These are phyloP conservation scores for Amphiprion clarkii DNA, from an alignment of 2,797 vertebrate species.

Conservation along the genomic window DNA sequence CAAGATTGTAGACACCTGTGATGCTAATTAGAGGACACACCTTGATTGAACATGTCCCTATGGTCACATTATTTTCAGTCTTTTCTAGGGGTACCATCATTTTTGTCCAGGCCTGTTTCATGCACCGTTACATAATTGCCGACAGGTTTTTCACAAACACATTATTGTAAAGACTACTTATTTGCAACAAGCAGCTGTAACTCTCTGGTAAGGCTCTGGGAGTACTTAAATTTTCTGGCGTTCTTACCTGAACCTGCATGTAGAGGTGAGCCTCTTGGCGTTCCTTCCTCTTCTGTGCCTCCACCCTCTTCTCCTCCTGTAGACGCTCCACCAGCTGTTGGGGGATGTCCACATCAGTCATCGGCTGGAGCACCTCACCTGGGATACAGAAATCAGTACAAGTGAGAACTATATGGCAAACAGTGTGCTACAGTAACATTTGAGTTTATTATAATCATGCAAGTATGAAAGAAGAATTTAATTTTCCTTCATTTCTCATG, in stretches of 20 bases:
- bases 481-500: background rate
- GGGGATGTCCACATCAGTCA: slow-evolving; percentile 97
- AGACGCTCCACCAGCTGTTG: slow-evolving; percentile 97
- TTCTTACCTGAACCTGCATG: slow-evolving; percentile 91
- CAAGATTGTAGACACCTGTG: too few relatives aligned
- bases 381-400: background rate
- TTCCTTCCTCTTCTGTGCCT: slow-evolving; percentile 99
- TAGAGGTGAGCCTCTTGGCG: slow-evolving; percentile 98
- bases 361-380: slow-evolving; percentile 97
- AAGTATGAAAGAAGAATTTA: background rate
- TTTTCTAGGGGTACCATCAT: too few relatives aligned
- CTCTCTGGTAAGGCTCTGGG: background rate
- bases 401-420: background rate
- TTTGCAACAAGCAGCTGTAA: background rate
- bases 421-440: too few relatives aligned
- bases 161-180: background rate
- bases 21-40: too few relatives aligned
- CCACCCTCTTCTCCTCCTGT: slow-evolving; percentile 98
- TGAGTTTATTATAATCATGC: background rate
- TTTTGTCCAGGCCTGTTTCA: too few relatives aligned
- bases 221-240: background rate
- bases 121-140: too few relatives aligned
- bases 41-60: too few relatives aligned
- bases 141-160: too few relatives aligned
- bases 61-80: too few relatives aligned